Evolutionary conservation across 2,113 vertebrate species (phyloP).

Genomic region (Centropristis striata): DNA sequence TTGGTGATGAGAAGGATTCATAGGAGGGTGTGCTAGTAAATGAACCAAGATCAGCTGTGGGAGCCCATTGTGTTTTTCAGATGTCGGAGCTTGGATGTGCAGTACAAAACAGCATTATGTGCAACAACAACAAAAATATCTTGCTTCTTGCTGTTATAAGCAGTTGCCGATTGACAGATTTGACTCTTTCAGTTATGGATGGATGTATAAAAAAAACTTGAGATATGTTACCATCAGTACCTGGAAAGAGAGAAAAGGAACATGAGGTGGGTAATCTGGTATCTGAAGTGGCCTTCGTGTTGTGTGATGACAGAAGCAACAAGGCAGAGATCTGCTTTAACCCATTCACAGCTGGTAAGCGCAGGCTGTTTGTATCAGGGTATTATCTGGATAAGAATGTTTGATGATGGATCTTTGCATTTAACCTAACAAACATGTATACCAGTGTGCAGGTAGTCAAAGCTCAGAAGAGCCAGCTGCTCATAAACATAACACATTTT

Average conservation of each 20-base stretch:
- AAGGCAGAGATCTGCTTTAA: not conserved
- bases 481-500: no score
- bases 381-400: not conserved
- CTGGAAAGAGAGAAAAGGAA: not conserved
- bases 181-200: not conserved
- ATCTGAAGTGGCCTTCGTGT: not conserved
- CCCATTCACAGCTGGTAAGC: not conserved
- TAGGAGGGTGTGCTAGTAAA: conserved; percentile 43
- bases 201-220: not conserved
- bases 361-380: not conserved
- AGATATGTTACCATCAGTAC: not conserved
- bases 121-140: not conserved
- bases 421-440: no score
- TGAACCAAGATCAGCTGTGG: conserved; percentile 32
- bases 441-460: not conserved
- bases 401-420: no score
- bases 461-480: not conserved
- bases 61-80: not conserved
- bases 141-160: no score
- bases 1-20: conserved; percentile 41
- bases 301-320: no score
- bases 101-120: not conserved
- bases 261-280: not conserved
- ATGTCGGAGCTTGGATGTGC: not conserved
- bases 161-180: not conserved